Evolutionary conservation across 2,113 vertebrate genomes (phyloP), one percentile per base, ranked within the genome.

Genomic region (Platycercus adscitus): DNA sequence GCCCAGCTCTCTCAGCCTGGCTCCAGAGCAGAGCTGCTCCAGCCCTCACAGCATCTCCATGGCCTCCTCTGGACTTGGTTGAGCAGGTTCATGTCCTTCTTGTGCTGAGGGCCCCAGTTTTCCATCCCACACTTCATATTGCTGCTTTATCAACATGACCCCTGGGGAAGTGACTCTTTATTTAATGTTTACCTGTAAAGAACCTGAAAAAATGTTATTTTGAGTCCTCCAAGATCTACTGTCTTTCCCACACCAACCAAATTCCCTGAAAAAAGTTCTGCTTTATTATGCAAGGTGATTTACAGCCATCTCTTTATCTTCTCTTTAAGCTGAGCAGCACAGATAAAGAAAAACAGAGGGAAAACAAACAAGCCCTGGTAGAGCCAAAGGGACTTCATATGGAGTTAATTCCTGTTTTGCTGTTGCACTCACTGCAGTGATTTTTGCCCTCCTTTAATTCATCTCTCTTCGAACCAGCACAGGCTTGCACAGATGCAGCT

Each of bases 361-460:
- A 86, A 96, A 93, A 95, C 70, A 92, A 96, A 91, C 75, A 58
- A 86, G 52, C 56, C 39, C 35, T 87, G 56, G 44, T 78, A 79
- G 33, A 82, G 26, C 56, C 75, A 91, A 94, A 89, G 71, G 61
- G 75, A 61, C 61, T 94, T 93, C 93, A 76, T 75, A 75, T 76
- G 81, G 95, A 96, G 56, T 82, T 89, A 89, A 92, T 95, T 92
- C 87, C 86, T 91, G n/a, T 56, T 94, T 83, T 86, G 72, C 63
- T 91, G 26, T 83, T 94, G 47, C 28, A 52, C 49, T 49, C 26
- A 11, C 35, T 68, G 69, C 66, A 28, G 72, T 39, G 60, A 70
- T 88, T 93, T 81, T 86, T 83, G 21, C 25, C 24, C 23, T 58
- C 33, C 52, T 81, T 81, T 81, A 75, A 71, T 64, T 84, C 46